These are phyloP conservation scores for Crypturellus undulatus DNA, from an alignment of 2,113 vertebrate genomes.

Conservation along the genomic window DNA sequence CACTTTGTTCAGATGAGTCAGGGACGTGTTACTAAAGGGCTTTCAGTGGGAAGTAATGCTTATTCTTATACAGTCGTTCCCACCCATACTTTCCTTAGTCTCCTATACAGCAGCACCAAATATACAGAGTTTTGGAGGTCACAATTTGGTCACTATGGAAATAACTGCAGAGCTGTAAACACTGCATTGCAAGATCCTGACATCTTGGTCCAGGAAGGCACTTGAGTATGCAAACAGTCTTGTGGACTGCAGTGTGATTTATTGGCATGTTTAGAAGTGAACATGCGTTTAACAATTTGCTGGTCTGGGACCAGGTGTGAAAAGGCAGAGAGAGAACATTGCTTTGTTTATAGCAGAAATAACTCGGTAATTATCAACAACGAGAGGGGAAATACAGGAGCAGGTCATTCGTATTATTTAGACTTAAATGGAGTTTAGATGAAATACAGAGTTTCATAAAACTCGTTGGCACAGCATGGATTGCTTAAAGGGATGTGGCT, in stretches of 20 bases:
- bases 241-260: background rate
- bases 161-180: background rate
- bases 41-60: background rate
- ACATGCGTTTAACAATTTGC: background rate
- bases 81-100: background rate
- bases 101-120: background rate
- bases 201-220: background rate
- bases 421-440: slow-evolving; percentile 49
- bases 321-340: background rate
- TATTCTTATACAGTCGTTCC: background rate
- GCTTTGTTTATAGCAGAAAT: slow-evolving; percentile 54
- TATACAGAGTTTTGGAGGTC: background rate
- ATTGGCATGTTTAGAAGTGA: slow-evolving; percentile 16
- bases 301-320: slow-evolving; percentile 1
- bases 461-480: slow-evolving; percentile 16
- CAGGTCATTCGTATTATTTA: slow-evolving; percentile 46
- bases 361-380: slow-evolving; percentile 44
- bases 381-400: slow-evolving; percentile 4
- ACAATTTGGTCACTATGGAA: background rate
- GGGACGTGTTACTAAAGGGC: background rate
- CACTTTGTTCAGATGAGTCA: background rate
- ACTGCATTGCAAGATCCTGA: background rate
- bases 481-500: slow-evolving; percentile 36
- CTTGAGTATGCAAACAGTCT: background rate
- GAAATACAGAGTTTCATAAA: slow-evolving; percentile 48